Percentiles rank a stretch among this genome's conserved stretches.
These are phyloP conservation scores for Glaucopsyche alexis DNA, from an alignment of 2,888 invertebrate species.

Conservation along the genomic window DNA sequence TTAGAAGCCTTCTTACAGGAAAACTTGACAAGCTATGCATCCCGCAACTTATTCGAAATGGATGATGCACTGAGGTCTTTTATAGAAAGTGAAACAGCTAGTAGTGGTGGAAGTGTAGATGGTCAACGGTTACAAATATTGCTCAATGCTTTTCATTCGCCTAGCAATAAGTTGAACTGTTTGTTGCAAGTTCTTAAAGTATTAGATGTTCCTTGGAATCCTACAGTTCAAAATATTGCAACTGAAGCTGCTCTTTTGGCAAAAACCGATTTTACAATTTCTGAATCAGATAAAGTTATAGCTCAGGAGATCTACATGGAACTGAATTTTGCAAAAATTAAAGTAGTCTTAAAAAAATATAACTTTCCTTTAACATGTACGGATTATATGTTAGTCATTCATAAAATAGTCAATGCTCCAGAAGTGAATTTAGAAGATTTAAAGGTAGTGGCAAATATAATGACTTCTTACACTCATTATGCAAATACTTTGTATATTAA, in stretches of 20 bases:
- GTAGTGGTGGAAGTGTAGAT: slow-evolving; percentile 66
- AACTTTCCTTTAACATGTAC: slow-evolving; percentile 66
- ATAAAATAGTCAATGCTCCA: slow-evolving; percentile 59
- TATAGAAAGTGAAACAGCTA: slow-evolving; percentile 67
- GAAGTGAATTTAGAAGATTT: slow-evolving; percentile 62
- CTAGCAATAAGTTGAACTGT: slow-evolving; percentile 62
- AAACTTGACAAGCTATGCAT: slow-evolving; percentile 66
- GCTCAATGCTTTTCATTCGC: slow-evolving; percentile 59
- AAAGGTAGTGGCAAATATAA: slow-evolving; percentile 57
- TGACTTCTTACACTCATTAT: slow-evolving; percentile 56
- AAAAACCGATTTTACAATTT: slow-evolving; percentile 62
- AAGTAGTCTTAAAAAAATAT: slow-evolving; percentile 71
- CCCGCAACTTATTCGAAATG: slow-evolving; percentile 64
- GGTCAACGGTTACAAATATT: slow-evolving; percentile 62
- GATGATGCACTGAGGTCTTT: slow-evolving; percentile 66
- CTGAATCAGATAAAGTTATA: slow-evolving; percentile 57
- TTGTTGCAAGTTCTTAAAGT: slow-evolving; percentile 67
- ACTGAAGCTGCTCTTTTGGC: slow-evolving; percentile 57
- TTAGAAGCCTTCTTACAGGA: slow-evolving; percentile 61
- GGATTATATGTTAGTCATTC: slow-evolving; percentile 63
- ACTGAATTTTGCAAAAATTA: slow-evolving; percentile 67
- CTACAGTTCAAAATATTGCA: slow-evolving; percentile 57
- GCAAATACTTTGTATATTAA: slow-evolving; percentile 62
- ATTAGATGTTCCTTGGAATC: slow-evolving; percentile 70
- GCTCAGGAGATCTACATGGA: slow-evolving; percentile 68